A percentile compares a stretch with the other conserved stretches of the same genome.
Evolutionary conservation across 2,113 vertebrate species (phyloP).

Genomic region (Chiloscyllium plagiosum): DNA sequence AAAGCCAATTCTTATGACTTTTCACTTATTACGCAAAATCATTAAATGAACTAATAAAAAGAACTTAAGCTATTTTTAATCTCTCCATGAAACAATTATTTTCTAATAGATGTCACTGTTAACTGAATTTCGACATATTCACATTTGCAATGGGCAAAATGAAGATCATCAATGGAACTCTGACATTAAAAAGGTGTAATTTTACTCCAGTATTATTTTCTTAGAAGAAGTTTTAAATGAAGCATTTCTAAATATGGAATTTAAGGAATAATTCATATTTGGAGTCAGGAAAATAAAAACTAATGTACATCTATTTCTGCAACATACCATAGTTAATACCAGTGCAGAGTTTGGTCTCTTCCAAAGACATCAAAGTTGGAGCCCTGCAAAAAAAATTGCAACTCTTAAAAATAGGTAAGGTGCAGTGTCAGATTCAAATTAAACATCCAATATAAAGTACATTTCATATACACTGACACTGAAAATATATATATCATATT

Average conservation of each 20-base stretch:
- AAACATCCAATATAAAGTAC: neutral
- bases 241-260: neutral
- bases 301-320: neutral
- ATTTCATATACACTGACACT: neutral
- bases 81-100: neutral
- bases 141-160: too few species aligned
- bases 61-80: neutral
- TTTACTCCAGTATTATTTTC: neutral
- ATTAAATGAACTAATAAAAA: neutral
- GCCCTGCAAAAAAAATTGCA: conserved; percentile 61
- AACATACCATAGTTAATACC: conserved; percentile 79
- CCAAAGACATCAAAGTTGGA: conserved; percentile 78
- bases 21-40: neutral
- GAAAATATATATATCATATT: neutral
- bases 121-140: neutral
- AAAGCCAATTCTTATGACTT: neutral
- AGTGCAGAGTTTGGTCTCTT: conserved; percentile 80
- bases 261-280: neutral
- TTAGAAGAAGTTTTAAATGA: neutral
- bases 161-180: neutral
- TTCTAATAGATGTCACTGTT: neutral
- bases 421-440: neutral
- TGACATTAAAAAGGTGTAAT: neutral
- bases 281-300: neutral
- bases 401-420: conserved; percentile 34